Evolutionary conservation across 2,797 vertebrate genomes (phyloP).

Genomic region (Girardinus metallicus): DNA sequence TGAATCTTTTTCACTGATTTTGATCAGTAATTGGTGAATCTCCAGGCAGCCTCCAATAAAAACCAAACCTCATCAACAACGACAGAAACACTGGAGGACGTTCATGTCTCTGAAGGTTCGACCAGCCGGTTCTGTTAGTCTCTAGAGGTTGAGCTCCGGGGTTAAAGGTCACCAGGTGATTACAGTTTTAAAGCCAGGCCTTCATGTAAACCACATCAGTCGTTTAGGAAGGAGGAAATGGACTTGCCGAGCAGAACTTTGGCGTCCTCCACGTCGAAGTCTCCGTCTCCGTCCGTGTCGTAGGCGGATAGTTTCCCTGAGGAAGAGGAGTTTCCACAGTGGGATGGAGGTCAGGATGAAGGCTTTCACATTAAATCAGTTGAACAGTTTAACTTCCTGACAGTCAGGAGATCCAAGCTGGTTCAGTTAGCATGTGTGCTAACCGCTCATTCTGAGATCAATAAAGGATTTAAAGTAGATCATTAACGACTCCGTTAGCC

Average conservation of each 20-base stretch:
- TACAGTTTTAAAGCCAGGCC: neutral
- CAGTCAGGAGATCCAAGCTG: neutral
- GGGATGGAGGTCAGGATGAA: neutral
- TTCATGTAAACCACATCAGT: constrained; percentile 34
- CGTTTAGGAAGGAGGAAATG: neutral
- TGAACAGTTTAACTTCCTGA: neutral
- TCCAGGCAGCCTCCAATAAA: neutral
- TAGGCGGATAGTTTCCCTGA: constrained; percentile 91
- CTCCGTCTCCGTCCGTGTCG: constrained; percentile 93
- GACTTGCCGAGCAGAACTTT: constrained; percentile 96
- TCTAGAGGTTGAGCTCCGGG: neutral
- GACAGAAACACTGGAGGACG: neutral
- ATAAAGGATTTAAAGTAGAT: neutral
- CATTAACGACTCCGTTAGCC: neutral
- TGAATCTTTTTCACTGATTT: too few species aligned
- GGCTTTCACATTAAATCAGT: neutral
- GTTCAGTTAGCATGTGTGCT: neutral
- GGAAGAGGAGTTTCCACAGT: constrained; percentile 13
- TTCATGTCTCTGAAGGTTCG: neutral
- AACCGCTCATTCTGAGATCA: neutral
- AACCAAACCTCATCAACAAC: neutral
- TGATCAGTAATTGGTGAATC: too few species aligned
- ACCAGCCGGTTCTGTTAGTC: neutral
- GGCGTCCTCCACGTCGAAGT: constrained; percentile 95
- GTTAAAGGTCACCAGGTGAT: neutral